A percentile compares a stretch with the other conserved stretches of the same genome.
phyloP scores from a whole-genome alignment of 2,113 vertebrate genomes.

The Embiotoca jacksoni region DNA sequence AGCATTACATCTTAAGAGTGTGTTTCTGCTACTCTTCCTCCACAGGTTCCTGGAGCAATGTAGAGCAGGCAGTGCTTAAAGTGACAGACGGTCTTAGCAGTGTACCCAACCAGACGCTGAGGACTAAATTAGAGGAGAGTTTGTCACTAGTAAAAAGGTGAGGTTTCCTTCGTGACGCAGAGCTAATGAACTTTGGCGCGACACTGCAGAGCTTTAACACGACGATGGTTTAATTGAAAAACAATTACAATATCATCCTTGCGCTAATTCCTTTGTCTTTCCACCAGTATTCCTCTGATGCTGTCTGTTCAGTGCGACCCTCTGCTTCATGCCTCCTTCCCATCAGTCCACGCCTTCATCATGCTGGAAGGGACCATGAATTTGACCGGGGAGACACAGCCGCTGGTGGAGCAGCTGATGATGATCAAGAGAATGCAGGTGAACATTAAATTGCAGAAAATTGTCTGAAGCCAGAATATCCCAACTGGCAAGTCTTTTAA shows the following conservation, averaged over 20 bases:
- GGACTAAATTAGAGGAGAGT: conserved; percentile 89
- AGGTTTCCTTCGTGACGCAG: not conserved
- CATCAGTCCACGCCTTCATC: conserved; percentile 93
- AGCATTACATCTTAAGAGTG: not conserved
- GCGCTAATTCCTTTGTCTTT: not conserved
- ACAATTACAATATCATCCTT: not conserved
- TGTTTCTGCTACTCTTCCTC: conserved; percentile 17
- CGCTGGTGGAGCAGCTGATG: conserved; percentile 96
- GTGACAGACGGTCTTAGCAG: conserved; percentile 87
- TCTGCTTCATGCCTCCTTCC: conserved; percentile 89
- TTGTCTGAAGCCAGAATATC: not conserved
- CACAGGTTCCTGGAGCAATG: conserved; percentile 90
- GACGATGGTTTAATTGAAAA: not conserved
- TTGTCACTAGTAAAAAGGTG: conserved; percentile 92
- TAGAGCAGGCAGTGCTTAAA: conserved; percentile 91
- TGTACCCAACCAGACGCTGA: conserved; percentile 85
- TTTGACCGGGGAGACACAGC: conserved; percentile 94
- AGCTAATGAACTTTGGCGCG: not conserved
- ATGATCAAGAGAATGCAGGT: conserved; percentile 99
- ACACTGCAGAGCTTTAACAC: not conserved
- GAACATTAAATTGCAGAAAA: not conserved
- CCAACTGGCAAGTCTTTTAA: too few relatives aligned
- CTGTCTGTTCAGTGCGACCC: conserved; percentile 87
- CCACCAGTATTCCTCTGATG: conserved; percentile 91
- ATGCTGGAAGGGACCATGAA: conserved; percentile 99